phyloP scores from a whole-genome alignment of 2,113 vertebrate species.

The Jaculus jaculus region DNA sequence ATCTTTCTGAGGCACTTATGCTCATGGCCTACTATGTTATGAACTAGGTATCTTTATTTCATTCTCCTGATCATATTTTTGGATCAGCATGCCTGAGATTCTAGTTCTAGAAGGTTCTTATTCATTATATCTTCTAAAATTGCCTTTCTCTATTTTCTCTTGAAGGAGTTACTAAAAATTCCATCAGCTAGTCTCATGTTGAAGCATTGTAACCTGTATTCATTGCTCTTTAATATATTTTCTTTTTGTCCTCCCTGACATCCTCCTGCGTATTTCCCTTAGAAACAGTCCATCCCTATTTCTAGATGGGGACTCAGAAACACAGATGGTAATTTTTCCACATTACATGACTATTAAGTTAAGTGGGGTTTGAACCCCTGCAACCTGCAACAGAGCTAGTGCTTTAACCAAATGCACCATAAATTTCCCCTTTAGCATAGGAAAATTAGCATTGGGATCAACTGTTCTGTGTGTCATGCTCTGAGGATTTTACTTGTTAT shows the following conservation, averaged over 20 bases:
- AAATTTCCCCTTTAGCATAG: not conserved
- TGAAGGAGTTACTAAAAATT: not conserved
- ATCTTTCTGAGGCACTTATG: not conserved
- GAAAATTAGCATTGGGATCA: not conserved
- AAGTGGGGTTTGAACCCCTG: not conserved
- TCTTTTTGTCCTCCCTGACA: not conserved
- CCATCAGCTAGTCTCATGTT: not conserved
- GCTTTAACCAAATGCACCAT: not conserved
- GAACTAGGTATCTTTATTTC: not conserved
- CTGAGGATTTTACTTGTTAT: not conserved
- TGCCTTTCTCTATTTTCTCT: not conserved
- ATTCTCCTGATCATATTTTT: constrained; percentile 18
- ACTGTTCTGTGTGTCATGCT: not conserved
- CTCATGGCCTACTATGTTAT: not conserved
- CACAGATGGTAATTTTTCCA: not conserved
- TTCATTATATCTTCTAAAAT: not conserved
- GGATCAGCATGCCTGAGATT: not conserved
- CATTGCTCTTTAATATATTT: not conserved
- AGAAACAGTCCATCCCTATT: not conserved
- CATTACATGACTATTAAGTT: not conserved
- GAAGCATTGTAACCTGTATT: constrained; percentile 13
- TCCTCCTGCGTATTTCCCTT: too few relatives aligned
- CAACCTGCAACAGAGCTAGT: not conserved
- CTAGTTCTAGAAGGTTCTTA: not conserved
- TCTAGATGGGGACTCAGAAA: not conserved